phyloP scores from a whole-genome alignment of 2,888 invertebrate genomes.

The Metacarcinus magister region DNA sequence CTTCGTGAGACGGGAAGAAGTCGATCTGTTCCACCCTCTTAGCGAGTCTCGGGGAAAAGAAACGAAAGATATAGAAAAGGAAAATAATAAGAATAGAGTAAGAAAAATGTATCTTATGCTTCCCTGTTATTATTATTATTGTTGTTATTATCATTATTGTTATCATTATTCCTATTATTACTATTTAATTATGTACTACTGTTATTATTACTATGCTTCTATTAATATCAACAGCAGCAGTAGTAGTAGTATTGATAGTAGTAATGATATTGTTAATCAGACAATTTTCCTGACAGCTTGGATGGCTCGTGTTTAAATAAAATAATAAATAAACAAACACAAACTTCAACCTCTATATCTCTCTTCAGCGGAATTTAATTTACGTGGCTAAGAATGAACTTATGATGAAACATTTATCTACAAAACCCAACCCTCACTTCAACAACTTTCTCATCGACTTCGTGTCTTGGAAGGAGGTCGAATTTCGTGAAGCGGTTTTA shows the following conservation, averaged over 20 bases:
- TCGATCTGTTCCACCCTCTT: not conserved
- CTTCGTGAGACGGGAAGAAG: not conserved
- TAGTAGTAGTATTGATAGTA: constrained; percentile 33
- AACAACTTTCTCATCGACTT: not conserved
- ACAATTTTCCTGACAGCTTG: no score
- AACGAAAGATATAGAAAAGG: not conserved
- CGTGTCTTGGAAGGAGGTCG: not conserved
- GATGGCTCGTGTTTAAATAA: not conserved
- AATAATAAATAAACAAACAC: not conserved
- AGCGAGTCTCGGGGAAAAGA: not conserved
- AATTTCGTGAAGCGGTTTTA: not conserved
- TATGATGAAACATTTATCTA: not conserved
- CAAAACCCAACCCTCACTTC: not conserved
- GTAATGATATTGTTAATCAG: not conserved
- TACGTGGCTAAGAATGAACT: not conserved
- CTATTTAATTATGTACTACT: not conserved
- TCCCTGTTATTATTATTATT: not conserved
- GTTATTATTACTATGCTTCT: not conserved
- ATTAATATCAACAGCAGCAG: not conserved
- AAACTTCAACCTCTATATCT: not conserved
- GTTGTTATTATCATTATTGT: not conserved
- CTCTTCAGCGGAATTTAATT: not conserved
- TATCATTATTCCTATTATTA: not conserved
- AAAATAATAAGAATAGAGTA: not conserved
- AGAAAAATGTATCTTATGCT: not conserved